Conservation (phyloP, 2,888 invertebrate species). For the Hoplodrina ambigua region DNA sequence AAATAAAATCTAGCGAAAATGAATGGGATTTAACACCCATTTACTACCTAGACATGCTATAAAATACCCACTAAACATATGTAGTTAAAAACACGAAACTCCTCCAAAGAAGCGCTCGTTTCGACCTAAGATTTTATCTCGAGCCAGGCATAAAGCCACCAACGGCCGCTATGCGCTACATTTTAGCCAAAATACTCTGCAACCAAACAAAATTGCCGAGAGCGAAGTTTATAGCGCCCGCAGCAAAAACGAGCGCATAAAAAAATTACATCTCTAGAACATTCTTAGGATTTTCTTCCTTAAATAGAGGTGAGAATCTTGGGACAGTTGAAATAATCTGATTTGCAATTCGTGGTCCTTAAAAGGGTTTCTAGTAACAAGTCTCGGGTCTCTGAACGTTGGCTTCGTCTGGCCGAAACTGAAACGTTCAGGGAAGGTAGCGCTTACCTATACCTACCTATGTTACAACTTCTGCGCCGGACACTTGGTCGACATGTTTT, state of each 20-base stretch:
- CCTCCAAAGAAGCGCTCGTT: slow-evolving; percentile 24
- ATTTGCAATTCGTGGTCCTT: slow-evolving; percentile 78
- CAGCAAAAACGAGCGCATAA: slow-evolving; percentile 18
- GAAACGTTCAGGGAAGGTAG: slow-evolving; percentile 72
- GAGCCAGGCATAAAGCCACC: slow-evolving; percentile 39
- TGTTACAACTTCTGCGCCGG: slow-evolving; percentile 17
- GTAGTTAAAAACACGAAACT: slow-evolving; percentile 42
- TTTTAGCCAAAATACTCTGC: slow-evolving; percentile 48
- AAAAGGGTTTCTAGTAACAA: slow-evolving; percentile 70
- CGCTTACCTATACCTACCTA: slow-evolving; percentile 41
- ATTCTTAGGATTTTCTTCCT: slow-evolving; percentile 24
- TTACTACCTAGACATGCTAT: not conserved
- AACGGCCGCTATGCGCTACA: slow-evolving; percentile 40
- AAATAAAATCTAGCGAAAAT: too few relatives aligned
- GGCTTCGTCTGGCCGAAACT: slow-evolving; percentile 68
- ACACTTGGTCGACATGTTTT: slow-evolving; percentile 17
- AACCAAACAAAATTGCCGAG: slow-evolving; percentile 40
- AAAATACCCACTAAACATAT: slow-evolving; percentile 7
- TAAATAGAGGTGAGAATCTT: slow-evolving; percentile 51
- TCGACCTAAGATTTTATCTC: slow-evolving; percentile 52
- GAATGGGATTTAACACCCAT: not conserved
- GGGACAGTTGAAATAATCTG: slow-evolving; percentile 74
- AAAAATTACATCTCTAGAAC: slow-evolving; percentile 32
- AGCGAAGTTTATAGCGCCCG: slow-evolving; percentile 28
- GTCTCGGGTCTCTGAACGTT: slow-evolving; percentile 61